Conservation (phyloP, 2,797 vertebrate genomes). For the Paguma larvata region DNA sequence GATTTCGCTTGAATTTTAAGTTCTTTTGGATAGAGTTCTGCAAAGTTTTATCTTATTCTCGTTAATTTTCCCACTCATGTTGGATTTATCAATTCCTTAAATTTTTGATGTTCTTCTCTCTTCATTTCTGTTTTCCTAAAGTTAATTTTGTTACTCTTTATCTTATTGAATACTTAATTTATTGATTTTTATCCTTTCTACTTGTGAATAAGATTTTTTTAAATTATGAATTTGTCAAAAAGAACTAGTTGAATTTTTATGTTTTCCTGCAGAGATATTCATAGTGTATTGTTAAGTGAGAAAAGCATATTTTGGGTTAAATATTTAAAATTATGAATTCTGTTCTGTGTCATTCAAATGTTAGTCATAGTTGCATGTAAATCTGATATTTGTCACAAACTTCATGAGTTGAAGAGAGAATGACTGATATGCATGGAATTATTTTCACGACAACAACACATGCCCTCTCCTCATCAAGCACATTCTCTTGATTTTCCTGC, state of each 20-base stretch:
- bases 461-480: neutral
- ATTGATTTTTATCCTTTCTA: neutral
- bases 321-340: neutral
- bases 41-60: neutral
- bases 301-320: neutral
- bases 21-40: neutral
- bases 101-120: neutral
- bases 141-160: neutral
- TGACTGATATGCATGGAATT: neutral
- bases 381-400: neutral
- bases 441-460: neutral
- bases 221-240: neutral
- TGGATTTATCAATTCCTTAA: neutral
- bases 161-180: neutral
- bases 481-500: neutral
- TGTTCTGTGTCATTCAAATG: neutral
- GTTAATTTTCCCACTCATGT: neutral
- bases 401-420: neutral
- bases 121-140: neutral
- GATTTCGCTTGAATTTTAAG: conserved; percentile 39
- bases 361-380: neutral
- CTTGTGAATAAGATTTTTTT: neutral
- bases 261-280: neutral
- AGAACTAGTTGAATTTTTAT: neutral
- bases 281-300: neutral